Base-by-base conservation (phyloP, 92 coral and sea anemone species). In the Phymanthus crucifer region DNA sequence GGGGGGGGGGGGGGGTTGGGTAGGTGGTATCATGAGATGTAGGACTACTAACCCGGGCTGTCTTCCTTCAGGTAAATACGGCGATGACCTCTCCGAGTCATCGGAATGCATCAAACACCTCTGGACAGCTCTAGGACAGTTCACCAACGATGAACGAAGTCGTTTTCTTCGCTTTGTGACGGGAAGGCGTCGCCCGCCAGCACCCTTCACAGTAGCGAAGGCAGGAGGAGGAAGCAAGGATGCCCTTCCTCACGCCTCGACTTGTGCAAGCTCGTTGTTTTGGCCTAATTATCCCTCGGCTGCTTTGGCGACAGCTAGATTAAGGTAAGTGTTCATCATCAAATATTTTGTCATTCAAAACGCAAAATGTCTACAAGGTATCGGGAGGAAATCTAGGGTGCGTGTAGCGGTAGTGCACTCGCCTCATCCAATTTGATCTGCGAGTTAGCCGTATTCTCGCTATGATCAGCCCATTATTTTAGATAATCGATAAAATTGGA, bases 261-360 rank as follows among this genome's bases (percentile, higher is more conserved):
- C 98, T 16, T 96, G 99, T 57, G 99, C 98, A 29, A 96, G 99
- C 80, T 93, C 99, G 24, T 76, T 96, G 79, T 93, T 93, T 71
- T 73, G 95, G 64, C 98, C 99, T 0, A 83, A 84, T 24, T 96
- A 96, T 66, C 88, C 99, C 0, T 85, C 98, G 27, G 84, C 90
- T 58, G 83, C 89, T 32, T 66, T 96, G 27, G 99, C 98, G 19
- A 87, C 90, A 36, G 92, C 95, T 69, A 91, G 95, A 80, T 85
- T 96, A 7, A 93, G 98, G 99, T 96, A 66, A n/a, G 61, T 38
- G 32, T n/a, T 69, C 34, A 2, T 35, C 21, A 35, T 54, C 11
- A 9, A 9, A 48, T 1, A 48, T 48, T 9, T 2, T 48, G n/a
- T 9, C 14, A 1, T 50, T 50, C 16, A 14, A n/a, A n/a, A n/a